Evolutionary conservation across 2,888 invertebrate species (phyloP), one percentile per base, ranked within the genome.

Genomic region (Andrena trimmerana): DNA sequence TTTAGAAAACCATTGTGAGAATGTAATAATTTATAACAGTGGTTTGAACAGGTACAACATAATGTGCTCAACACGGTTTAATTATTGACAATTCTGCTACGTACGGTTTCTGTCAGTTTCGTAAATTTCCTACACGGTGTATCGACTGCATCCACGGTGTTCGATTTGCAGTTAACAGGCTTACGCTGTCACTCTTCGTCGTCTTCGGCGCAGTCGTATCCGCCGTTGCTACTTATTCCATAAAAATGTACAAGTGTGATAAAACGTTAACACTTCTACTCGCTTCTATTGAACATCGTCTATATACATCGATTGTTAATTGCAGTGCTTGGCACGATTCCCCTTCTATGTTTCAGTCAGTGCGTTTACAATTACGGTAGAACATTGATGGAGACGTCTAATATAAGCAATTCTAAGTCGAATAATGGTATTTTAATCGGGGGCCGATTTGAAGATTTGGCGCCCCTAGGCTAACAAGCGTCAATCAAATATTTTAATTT

Each of bases 1-100:
- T 65, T 50, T 57, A 20, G 42, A 57, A n/a, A 50, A 2, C 4
- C 24, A 57, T 0, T 7, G 4, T 50, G 33, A 65, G 52, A 59
- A 36, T 33, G 63, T 59, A 72, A 77, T 73, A 77, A 81, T 81
- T 81, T 77, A 83, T 83, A 81, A 71, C 52, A 69, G 24, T 27
- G 29, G 70, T 65, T 20, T 42, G 54, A 65, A 65, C 42, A 27
- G 16, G 74, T 66, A 76, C 59, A 59, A 13, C 36, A 13, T 65
- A 68, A 69, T n/a, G 27, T 67, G 42, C 10, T 63, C 33, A 27
- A 57, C 36, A 20, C 24, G 36, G 8, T 62, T 57, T 7, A 16
- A 8, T 70, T 62, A 68, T 54, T 24, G 59, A 67, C 81, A 67
- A 65, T 80, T 66, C 24, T n/a, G 10, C n/a, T 73, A 50, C 54